Conservation (phyloP, 1,140 invertebrate species). For the Rhagoletis zephyria region DNA sequence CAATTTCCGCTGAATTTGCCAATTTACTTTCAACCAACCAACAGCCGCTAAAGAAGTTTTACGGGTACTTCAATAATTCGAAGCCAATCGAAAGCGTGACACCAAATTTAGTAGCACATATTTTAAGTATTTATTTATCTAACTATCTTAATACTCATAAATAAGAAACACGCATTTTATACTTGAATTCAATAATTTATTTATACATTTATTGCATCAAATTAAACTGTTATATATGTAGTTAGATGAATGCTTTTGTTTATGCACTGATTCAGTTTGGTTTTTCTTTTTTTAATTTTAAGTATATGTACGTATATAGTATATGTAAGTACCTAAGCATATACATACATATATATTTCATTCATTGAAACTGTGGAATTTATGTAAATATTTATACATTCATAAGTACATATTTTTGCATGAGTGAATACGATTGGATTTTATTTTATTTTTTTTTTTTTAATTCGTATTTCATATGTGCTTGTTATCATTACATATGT, state of each 20-base stretch:
- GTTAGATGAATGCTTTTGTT: slow-evolving; percentile 32
- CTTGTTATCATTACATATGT: neutral
- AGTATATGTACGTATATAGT: neutral
- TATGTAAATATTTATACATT: slow-evolving; percentile 6
- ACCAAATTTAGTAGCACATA: too few relatives aligned
- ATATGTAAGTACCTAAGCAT: neutral
- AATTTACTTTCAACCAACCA: too few relatives aligned
- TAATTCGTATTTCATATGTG: neutral
- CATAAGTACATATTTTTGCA: neutral
- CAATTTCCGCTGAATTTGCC: too few relatives aligned
- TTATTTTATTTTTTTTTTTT: neutral
- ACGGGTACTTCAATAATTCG: too few relatives aligned
- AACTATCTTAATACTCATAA: neutral
- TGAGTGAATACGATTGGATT: neutral
- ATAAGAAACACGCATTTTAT: neutral
- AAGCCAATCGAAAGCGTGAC: too few relatives aligned
- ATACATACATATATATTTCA: neutral
- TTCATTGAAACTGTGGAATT: slow-evolving; percentile 25
- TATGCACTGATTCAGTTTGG: neutral
- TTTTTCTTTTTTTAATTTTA: neutral
- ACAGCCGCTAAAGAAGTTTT: too few relatives aligned
- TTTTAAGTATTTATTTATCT: too few relatives aligned
- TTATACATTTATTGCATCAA: slow-evolving; percentile 53
- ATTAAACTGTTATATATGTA: slow-evolving; percentile 33
- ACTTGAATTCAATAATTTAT: slow-evolving; percentile 48